These are phyloP conservation scores for Stegophylla sp. DNA, from an alignment of 2,888 invertebrate species.

Conservation along the genomic window DNA sequence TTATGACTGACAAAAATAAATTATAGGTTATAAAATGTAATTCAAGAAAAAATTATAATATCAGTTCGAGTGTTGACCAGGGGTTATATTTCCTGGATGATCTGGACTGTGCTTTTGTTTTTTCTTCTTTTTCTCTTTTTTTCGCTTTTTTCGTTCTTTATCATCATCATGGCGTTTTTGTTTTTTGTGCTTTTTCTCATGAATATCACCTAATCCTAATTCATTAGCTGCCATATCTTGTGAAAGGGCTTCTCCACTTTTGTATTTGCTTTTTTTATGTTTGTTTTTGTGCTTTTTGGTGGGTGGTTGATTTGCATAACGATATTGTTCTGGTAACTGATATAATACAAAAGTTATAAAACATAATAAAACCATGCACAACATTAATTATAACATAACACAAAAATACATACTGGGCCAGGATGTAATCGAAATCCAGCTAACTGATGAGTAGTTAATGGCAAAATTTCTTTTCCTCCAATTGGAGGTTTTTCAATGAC, in stretches of 20 bases:
- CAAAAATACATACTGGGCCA: slow-evolving; percentile 74
- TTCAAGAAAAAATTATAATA: slow-evolving; percentile 16
- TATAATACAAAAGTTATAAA: slow-evolving; percentile 61
- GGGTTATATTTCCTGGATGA: slow-evolving; percentile 69
- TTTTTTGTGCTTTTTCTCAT: slow-evolving; percentile 94
- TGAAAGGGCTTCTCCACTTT: slow-evolving; percentile 80
- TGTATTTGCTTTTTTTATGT: slow-evolving; percentile 93
- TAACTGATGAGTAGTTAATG: slow-evolving; percentile 84
- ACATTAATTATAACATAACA: not conserved
- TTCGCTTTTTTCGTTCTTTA: slow-evolving; percentile 89
- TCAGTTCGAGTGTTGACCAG: slow-evolving; percentile 68
- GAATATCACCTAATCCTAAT: slow-evolving; percentile 72
- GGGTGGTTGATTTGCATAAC: slow-evolving; percentile 88
- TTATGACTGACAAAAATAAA: slow-evolving; percentile 33
- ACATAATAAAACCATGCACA: not conserved
- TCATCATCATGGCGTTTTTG: slow-evolving; percentile 92
- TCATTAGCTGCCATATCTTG: slow-evolving; percentile 72
- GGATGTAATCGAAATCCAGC: slow-evolving; percentile 94
- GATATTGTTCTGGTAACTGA: slow-evolving; percentile 90
- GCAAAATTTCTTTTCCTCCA: slow-evolving; percentile 86
- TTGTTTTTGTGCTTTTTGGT: slow-evolving; percentile 94
- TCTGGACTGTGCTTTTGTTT: slow-evolving; percentile 93
- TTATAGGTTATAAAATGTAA: slow-evolving; percentile 29
- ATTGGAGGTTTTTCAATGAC: slow-evolving; percentile 96
- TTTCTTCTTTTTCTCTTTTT: slow-evolving; percentile 94